Base-by-base conservation (phyloP, 1,140 invertebrate species). In the Lepidostoma basale region DNA sequence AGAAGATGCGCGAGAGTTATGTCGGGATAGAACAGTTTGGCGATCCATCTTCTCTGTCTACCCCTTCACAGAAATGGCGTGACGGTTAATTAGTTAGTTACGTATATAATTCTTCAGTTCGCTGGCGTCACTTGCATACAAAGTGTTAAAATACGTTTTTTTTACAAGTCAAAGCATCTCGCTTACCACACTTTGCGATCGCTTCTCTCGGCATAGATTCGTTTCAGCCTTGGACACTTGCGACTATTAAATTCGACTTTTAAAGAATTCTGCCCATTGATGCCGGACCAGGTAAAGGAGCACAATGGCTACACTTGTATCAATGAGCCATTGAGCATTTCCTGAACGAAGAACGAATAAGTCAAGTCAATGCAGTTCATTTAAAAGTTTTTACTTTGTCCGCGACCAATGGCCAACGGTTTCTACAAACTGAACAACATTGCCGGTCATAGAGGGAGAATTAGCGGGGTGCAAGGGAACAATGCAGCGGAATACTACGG, bases 291-390 rank as follows among this genome's bases (percentile, higher is more conserved):
- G 49, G 49, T 54, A 54, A 28, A 16, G n/a, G 26, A 10, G 20
- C 25, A 54, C 49, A 54, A 54, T 16, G 49, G 25, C 23, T 8
- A 28, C 49, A 54, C 49, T 54, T 54, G 49, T 54, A 54, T 30
- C 49, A 54, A 54, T 54, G 49, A 54, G 49, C 23, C 26, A n/a
- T 30, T 54, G 23, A 6, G 14, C 23, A n/a, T 28, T 30, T 54
- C 23, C 49, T 54, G 49, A 16, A 28, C 18, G 26, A 12, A 49
- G 20, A 28, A n/a, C n/a, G n/a, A n/a, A n/a, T n/a, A n/a, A n/a
- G n/a, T n/a, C n/a, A 18, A 54, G n/a, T 54, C 49, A 54, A 54
- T 54, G 14, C 10, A 30, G 49, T 54, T 54, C 49, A 54, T 54
- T 54, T 54, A 54, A 54, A 54, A 54, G 25, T 28, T 26, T 54